Evolutionary conservation across 2,113 vertebrate genomes (phyloP).

Genomic region (Lutjanus erythropterus): DNA sequence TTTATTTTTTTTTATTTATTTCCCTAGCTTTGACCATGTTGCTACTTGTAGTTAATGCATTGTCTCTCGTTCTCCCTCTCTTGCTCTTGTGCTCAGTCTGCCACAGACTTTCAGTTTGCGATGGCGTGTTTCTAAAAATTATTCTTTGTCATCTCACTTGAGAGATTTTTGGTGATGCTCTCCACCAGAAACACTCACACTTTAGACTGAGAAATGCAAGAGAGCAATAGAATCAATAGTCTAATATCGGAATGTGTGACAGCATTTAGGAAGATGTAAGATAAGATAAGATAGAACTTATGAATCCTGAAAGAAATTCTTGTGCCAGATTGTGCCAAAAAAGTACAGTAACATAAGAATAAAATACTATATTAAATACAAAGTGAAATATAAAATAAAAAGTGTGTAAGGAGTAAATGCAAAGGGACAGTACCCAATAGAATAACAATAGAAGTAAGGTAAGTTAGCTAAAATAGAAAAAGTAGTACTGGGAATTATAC

Average conservation of each 20-base stretch:
- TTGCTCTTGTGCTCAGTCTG: conserved; percentile 39
- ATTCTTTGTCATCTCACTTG: conserved; percentile 32
- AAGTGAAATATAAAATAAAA: too few species aligned
- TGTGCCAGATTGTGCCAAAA: too few species aligned
- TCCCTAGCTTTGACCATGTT: too few species aligned
- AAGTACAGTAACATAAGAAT: too few species aligned
- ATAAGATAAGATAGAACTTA: too few species aligned
- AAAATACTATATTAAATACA: too few species aligned
- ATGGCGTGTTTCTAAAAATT: conserved; percentile 25
- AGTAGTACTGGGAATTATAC: too few species aligned
- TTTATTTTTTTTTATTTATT: neutral
- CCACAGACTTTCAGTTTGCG: conserved; percentile 10
- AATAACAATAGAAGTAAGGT: too few species aligned
- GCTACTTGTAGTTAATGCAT: conserved; percentile 3
- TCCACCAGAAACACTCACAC: conserved; percentile 17
- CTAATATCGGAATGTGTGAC: conserved; percentile 22
- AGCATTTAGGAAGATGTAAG: neutral
- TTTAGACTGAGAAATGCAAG: conserved; percentile 37
- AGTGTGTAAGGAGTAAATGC: too few species aligned
- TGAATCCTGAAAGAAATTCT: too few species aligned
- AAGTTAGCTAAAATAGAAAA: too few species aligned
- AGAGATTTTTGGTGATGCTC: conserved; percentile 46
- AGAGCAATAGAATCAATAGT: conserved; percentile 22
- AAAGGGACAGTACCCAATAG: too few species aligned
- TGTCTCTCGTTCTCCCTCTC: conserved; percentile 38